A percentile compares a stretch with the other conserved stretches of the same genome.
Conservation (phyloP, 1,140 invertebrate genomes). For the Aphaenogaster ashmeadi region DNA sequence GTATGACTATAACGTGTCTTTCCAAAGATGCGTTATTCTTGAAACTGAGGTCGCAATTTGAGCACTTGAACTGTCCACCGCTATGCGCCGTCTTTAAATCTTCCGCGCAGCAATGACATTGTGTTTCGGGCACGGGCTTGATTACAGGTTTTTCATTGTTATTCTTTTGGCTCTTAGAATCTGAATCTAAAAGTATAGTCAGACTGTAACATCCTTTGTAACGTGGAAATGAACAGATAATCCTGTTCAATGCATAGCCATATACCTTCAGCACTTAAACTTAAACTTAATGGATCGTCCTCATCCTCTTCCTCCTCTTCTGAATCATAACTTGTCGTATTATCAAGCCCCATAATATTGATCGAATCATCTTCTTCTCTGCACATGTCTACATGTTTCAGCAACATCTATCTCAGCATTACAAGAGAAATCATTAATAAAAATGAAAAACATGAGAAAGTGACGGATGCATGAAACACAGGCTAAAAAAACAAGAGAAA, state of each 20-base stretch:
- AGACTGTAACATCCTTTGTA: slow-evolving; percentile 1
- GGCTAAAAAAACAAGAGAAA: slow-evolving; percentile 20
- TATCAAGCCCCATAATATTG: slow-evolving; percentile 80
- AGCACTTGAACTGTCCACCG: slow-evolving; percentile 86
- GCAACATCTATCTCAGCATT: slow-evolving; percentile 78
- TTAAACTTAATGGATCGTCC: slow-evolving; percentile 69
- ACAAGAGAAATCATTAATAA: background rate
- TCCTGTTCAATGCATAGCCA: background rate
- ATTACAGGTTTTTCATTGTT: slow-evolving; percentile 81
- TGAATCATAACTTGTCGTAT: slow-evolving; percentile 81
- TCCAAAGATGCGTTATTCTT: slow-evolving; percentile 86
- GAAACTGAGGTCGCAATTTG: slow-evolving; percentile 87
- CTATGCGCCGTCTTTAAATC: slow-evolving; percentile 86
- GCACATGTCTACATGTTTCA: slow-evolving; percentile 84
- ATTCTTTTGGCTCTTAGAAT: slow-evolving; percentile 75
- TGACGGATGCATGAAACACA: background rate
- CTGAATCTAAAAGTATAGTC: slow-evolving; percentile 61
- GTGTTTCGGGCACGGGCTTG: slow-evolving; percentile 82
- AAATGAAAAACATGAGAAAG: background rate
- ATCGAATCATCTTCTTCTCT: slow-evolving; percentile 84
- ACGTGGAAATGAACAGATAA: slow-evolving; percentile 3
- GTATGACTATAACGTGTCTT: slow-evolving; percentile 87
- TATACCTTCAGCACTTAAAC: slow-evolving; percentile 73
- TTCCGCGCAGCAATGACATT: slow-evolving; percentile 88
- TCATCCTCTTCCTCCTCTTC: slow-evolving; percentile 80